Percentiles rank a stretch among this genome's conserved stretches.
Conservation (phyloP, 2,113 vertebrate genomes). For the Hypocryptadius cinnamomeus region DNA sequence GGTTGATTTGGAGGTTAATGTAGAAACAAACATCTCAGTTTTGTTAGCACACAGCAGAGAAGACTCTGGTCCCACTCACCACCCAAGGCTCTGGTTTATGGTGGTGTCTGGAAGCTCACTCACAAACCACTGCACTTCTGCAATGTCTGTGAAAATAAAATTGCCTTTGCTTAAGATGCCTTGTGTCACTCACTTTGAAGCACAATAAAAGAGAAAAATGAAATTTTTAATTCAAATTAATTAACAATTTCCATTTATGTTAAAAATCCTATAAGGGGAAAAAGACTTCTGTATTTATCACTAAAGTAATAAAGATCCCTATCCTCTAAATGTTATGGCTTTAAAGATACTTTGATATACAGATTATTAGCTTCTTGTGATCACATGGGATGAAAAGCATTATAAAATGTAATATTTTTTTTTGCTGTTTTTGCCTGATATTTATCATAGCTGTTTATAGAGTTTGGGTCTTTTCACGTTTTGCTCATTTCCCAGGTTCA, state of each 20-base stretch:
- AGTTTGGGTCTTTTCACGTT: neutral
- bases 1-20: neutral
- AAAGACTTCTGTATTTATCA: neutral
- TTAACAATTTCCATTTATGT: neutral
- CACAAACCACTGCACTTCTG: neutral
- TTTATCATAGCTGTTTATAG: neutral
- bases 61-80: neutral
- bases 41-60: neutral
- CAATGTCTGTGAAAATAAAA: neutral
- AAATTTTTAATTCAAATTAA: neutral
- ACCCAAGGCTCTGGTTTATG: neutral
- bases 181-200: neutral
- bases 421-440: neutral
- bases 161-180: neutral
- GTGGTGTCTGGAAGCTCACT: neutral
- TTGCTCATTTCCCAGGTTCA: constrained; percentile 72
- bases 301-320: neutral
- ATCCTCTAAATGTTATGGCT: neutral
- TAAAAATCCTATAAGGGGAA: neutral
- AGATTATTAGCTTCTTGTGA: neutral
- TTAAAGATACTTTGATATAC: neutral
- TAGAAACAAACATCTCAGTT: neutral
- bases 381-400: neutral
- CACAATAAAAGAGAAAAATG: neutral
- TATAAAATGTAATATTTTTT: neutral